Conservation (phyloP, 2,113 vertebrate species). For the Phodopus roborovskii region DNA sequence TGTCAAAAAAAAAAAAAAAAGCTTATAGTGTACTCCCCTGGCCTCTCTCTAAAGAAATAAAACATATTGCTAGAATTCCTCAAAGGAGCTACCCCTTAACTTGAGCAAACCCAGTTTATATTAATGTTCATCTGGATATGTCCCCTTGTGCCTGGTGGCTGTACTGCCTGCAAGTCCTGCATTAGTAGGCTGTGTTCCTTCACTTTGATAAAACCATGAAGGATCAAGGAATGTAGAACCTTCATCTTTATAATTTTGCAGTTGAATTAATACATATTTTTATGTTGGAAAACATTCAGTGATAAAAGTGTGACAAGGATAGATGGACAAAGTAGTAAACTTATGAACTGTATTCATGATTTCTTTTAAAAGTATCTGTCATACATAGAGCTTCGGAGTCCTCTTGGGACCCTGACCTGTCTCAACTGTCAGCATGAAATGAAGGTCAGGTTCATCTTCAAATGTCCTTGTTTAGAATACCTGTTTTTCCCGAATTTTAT, state of each 20-base stretch:
- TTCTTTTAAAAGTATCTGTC: slow-evolving; percentile 38
- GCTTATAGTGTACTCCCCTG: background rate
- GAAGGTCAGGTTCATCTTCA: slow-evolving; percentile 39
- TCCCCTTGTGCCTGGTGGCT: background rate
- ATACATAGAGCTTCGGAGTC: background rate
- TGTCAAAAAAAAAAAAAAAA: background rate
- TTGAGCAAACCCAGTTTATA: background rate
- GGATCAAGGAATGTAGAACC: background rate
- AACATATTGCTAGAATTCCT: background rate
- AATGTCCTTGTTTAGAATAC: slow-evolving; percentile 33
- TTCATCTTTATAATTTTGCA: background rate
- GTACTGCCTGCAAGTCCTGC: background rate
- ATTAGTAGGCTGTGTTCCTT: background rate
- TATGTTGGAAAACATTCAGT: background rate
- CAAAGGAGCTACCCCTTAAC: background rate
- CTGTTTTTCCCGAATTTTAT: background rate
- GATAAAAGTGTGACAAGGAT: background rate
- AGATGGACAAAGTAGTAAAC: background rate
- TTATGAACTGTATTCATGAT: background rate
- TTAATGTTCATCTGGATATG: background rate
- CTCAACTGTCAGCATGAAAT: slow-evolving; percentile 1
- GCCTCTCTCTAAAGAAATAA: background rate
- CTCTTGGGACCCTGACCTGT: background rate
- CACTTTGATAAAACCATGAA: background rate
- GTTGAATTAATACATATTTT: background rate